These are phyloP conservation scores for Dipus sagitta DNA, from an alignment of 2,797 vertebrate genomes.

Conservation along the genomic window DNA sequence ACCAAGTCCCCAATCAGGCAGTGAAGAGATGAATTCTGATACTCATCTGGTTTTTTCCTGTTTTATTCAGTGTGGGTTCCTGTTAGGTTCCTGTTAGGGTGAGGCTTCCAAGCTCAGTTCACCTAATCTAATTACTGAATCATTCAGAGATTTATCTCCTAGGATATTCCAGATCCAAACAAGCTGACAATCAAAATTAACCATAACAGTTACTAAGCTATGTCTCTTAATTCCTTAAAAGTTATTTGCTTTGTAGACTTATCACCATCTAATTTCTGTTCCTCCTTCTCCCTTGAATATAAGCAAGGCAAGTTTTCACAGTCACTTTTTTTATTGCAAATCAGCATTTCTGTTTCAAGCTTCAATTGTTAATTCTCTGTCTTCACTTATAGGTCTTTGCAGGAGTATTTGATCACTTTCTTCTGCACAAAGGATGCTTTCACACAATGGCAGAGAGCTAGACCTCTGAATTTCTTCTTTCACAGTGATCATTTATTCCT, in stretches of 20 bases:
- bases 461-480: background rate
- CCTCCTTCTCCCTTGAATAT: background rate
- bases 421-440: background rate
- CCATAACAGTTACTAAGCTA: too few species aligned
- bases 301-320: background rate
- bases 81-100: too few species aligned
- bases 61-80: too few species aligned
- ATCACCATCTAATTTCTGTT: background rate
- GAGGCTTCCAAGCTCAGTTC: too few species aligned
- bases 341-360: background rate
- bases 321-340: background rate
- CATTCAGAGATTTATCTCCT: too few species aligned
- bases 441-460: background rate
- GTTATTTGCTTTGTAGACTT: background rate
- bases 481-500: background rate
- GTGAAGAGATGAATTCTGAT: too few species aligned
- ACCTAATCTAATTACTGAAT: too few species aligned
- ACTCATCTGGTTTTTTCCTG: too few species aligned
- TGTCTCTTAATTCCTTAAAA: background rate
- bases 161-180: too few species aligned
- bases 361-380: background rate
- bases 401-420: background rate
- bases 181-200: too few species aligned
- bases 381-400: background rate
- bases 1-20: too few species aligned